Evolutionary conservation across 53 echinoderm and acorn worm species (phyloP), one percentile per base, ranked within the genome.

Genomic region (Paracentrotus lividus): DNA sequence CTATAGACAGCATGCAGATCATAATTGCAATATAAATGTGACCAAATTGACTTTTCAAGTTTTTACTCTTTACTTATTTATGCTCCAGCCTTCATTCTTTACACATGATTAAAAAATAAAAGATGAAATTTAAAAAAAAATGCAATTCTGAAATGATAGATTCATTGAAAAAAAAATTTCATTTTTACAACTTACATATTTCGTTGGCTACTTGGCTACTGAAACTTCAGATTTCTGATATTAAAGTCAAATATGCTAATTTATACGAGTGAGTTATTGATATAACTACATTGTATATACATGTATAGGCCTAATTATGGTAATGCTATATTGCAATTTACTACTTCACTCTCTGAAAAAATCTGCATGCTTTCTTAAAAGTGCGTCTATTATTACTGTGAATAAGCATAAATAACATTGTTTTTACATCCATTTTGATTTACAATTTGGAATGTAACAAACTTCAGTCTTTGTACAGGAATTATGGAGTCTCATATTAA

Each of bases 381-480:
- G 81, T 47, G 44, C n/a, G 47, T 44, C 16, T 42, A 36, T 76
- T 76, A 81, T 81, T 26, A 81, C 81, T 81, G 47, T 47, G 81
- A 81, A 24, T 47, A 81, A 81, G 81, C 47, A 47, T 47, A 45
- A 45, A 47, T 47, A 81, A 44, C 44, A 81, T 26, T 81, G n/a
- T 47, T 45, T 76, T 45, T 81, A 81, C 45, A 81, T 81, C 47
- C 9, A 47, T 47, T 81, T 81, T 81, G 47, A 26, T 47, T 81
- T n/a, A 49, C 47, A 81, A n/a, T 47, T 10, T 81, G 81, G 81
- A 81, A 81, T 81, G 81, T 81, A 81, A 81, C 44, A 44, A 42
- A 77, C 21, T 67, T 32, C 8, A 24, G 47, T 45, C 44, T 81
- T 81, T 81, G 20, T 26, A 45, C 81, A 72, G 72, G 40, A 81